Base-by-base conservation (phyloP, 2,113 vertebrate genomes). In the Ondatra zibethicus region DNA sequence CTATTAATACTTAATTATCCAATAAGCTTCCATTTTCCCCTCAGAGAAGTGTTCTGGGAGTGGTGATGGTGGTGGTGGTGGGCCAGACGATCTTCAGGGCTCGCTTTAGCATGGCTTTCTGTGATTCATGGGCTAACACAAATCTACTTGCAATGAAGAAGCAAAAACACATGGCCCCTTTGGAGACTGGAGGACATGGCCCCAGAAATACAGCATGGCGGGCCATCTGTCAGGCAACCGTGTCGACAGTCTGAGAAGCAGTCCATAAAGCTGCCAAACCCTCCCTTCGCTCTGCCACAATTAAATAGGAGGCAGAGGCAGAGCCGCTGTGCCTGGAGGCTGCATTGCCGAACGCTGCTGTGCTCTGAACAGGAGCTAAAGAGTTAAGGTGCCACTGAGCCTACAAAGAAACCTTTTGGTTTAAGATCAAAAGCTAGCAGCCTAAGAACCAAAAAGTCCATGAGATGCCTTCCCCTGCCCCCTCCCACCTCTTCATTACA, bases 231-330 rank as follows among this genome's bases (percentile, higher is more conserved):
- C 98, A 98, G 96, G 77, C n/a, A 17, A 9, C 76, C 91, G 65
- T 87, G 96, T 98, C 98, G 97, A 97, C 97, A 96, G 95, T 97
- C 91, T 33, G 89, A 96, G 94, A 95, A 29, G 95, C 94, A 95
- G 97, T 93, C 89, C 96, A 96, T 98, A 98, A 98, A 98, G 97
- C 98, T 98, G 97, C 96, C 98, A 97, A 90, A 97, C 76, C 84
- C 91, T 76, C 73, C 92, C 52, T 98, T 94, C 95, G 92, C 97
- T 95, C 85, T 91, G 70, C 76, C 36, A 72, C 86, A 97, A 92
- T 97, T 97, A 96, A 96, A 97, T 97, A 94, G 87, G 93, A 76
- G 89, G 96, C 86, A 97, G 92, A 96, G 70, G n/a, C 90, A 77
- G 96, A 96, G 68, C 47, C 47, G 96, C 63, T 61, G 47, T 89